Evolutionary conservation across 2,888 invertebrate genomes (phyloP), one percentile per base, ranked within the genome.

Genomic region (Resseliella maxima): DNA sequence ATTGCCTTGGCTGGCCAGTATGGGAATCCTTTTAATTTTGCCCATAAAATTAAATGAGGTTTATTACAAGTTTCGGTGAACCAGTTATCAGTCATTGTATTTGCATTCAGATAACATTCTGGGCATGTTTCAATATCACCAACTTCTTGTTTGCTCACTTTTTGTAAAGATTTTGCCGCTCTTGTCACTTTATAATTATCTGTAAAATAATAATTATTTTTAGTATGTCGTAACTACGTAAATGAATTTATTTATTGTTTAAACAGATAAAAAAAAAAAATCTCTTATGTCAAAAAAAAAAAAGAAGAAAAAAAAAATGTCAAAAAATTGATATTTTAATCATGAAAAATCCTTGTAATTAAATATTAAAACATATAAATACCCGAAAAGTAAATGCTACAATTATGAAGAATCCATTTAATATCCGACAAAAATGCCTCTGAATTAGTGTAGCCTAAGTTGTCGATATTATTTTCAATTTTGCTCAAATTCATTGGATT

Each of bases 1-100:
- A 97, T 96, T 0, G 95, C 96, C 91, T 99, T 99, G 0, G 98
- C 98, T 0, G 99, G 99, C 99, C 99, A 99, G 91, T 95, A 98
- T 0, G 99, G 99, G 89, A 98, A 99, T 91, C 94, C 98, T 92
- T 98, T 98, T 18, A 99, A 92, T 90, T 98, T 98, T 0, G 99
- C 99, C 99, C 99, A 99, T 0, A 99, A 95, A 86, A 99, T 91
- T 24, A 96, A 92, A 92, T 99, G 98, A 0, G 98, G 98, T 87
- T 94, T 94, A 35, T 95, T 94, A 91, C 98, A 98, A 1, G 97
- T 96, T 89, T 97, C 96, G 0, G 96, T 94, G 91, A 98, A 98
- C 98, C 98, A 98, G 87, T 95, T 94, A 87, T 95, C 94, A 86
- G 94, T 92, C 50, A 95, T 93, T 0, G 95, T 94, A 89, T 97